Evolutionary conservation across 2,113 vertebrate genomes (phyloP).

Genomic region (Indicator indicator): DNA sequence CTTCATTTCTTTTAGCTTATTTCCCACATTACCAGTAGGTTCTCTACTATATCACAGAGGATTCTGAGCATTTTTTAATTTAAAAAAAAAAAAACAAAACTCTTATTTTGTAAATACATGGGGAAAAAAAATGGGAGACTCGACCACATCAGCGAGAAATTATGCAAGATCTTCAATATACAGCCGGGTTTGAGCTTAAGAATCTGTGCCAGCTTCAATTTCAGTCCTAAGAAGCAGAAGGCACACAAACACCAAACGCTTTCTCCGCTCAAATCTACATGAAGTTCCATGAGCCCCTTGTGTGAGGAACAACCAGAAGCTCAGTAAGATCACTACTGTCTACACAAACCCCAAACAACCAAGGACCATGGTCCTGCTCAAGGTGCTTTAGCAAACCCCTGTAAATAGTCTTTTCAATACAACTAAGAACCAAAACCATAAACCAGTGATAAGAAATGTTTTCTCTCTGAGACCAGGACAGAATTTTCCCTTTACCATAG

Average conservation of each 20-base stretch:
- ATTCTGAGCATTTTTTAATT: background rate
- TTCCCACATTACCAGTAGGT: background rate
- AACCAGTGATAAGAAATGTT: background rate
- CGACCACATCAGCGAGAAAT: background rate
- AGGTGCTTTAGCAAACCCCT: background rate
- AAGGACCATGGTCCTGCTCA: background rate
- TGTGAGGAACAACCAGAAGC: too few relatives aligned
- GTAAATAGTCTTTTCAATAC: background rate
- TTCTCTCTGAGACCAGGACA: background rate
- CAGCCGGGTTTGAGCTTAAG: background rate
- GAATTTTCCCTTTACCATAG: background rate
- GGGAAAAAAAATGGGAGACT: background rate
- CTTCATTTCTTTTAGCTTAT: background rate
- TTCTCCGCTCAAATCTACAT: background rate
- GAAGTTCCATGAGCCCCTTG: background rate
- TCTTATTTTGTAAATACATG: background rate
- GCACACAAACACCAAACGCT: background rate
- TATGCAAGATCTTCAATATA: background rate
- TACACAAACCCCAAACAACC: background rate
- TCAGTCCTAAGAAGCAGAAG: background rate
- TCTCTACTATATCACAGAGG: background rate
- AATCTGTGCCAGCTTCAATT: background rate
- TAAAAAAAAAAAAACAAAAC: too few relatives aligned
- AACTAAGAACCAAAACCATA: background rate
- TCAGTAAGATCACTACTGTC: too few relatives aligned